These are phyloP conservation scores for Amblyjoppa proteus DNA, from an alignment of 2,888 invertebrate species.

Conservation along the genomic window DNA sequence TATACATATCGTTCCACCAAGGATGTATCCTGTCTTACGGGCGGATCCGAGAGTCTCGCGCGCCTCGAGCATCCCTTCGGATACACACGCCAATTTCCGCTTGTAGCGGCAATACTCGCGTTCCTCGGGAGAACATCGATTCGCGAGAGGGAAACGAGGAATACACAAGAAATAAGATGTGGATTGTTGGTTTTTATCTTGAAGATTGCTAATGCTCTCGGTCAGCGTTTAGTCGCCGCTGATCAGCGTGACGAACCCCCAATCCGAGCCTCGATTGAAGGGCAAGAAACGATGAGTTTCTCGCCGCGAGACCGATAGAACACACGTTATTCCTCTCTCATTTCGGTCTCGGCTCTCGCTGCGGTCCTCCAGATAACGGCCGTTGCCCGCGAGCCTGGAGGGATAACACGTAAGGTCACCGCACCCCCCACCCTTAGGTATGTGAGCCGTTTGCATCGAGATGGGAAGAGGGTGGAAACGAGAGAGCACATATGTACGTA, in stretches of 20 bases:
- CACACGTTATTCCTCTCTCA: slow-evolving; percentile 72
- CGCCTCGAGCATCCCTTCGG: neutral
- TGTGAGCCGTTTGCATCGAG: slow-evolving; percentile 63
- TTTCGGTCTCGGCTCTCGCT: slow-evolving; percentile 69
- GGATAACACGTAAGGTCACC: slow-evolving; percentile 62
- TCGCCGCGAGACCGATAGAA: neutral
- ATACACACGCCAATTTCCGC: neutral
- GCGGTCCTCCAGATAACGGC: slow-evolving; percentile 78
- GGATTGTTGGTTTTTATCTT: slow-evolving; percentile 45
- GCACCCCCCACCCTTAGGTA: slow-evolving; percentile 34
- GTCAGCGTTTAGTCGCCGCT: slow-evolving; percentile 59
- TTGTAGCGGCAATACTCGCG: neutral
- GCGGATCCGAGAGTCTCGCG: neutral
- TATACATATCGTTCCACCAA: neutral
- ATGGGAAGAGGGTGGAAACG: slow-evolving; percentile 56
- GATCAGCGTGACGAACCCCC: slow-evolving; percentile 56
- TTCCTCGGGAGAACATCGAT: neutral
- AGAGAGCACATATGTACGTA: slow-evolving; percentile 39
- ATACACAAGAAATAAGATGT: slow-evolving; percentile 30
- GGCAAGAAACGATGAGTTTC: neutral
- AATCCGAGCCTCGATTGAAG: too few relatives aligned
- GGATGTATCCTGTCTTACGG: neutral
- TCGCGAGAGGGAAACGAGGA: neutral
- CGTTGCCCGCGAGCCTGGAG: slow-evolving; percentile 75
- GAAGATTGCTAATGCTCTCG: slow-evolving; percentile 73